These are phyloP conservation scores for Ctenomys sociabilis DNA, from an alignment of 2,113 vertebrate species.

Conservation along the genomic window DNA sequence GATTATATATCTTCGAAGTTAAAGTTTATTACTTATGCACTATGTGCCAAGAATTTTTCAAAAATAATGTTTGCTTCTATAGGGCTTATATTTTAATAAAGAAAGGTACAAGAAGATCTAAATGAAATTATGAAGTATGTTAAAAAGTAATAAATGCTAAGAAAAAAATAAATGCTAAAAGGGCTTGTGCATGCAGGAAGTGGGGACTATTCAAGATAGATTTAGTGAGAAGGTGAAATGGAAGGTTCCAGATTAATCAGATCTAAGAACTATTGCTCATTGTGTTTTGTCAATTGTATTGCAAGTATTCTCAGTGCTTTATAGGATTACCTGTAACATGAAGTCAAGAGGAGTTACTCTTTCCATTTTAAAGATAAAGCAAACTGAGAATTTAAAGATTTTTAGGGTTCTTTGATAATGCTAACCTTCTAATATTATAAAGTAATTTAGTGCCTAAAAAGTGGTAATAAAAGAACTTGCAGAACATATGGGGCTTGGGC, in stretches of 20 bases:
- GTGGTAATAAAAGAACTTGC: background rate
- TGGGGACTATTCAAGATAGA: background rate
- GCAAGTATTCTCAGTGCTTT: background rate
- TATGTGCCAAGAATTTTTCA: background rate
- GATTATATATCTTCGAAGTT: background rate
- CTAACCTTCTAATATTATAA: background rate
- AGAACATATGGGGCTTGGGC: background rate
- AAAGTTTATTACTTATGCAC: background rate
- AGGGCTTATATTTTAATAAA: background rate
- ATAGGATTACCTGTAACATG: background rate
- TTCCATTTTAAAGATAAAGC: background rate
- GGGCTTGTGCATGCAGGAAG: fast-evolving
- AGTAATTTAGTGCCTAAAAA: background rate
- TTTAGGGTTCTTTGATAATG: background rate
- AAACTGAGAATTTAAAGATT: background rate
- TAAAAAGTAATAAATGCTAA: background rate
- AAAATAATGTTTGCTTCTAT: background rate
- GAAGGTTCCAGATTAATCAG: background rate
- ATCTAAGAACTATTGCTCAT: background rate
- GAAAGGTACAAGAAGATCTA: background rate
- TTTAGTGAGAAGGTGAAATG: background rate
- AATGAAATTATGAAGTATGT: background rate
- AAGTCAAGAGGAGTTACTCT: background rate
- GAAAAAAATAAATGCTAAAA: background rate
- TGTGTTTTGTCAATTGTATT: background rate